Percentiles rank a stretch among this genome's conserved stretches.
Conservation (phyloP, 2,888 invertebrate species). For the Dynastes grantii region DNA sequence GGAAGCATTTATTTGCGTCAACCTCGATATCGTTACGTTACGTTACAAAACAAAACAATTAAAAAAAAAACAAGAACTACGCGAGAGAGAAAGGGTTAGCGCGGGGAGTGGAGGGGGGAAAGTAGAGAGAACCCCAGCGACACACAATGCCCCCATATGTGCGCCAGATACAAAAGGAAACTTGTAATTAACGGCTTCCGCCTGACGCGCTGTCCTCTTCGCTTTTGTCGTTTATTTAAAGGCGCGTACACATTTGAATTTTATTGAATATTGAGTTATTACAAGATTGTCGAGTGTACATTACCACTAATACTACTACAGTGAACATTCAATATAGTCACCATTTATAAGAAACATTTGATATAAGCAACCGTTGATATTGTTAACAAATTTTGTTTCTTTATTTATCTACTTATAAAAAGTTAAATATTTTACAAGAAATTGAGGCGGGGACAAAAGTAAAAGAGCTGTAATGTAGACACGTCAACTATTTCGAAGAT, state of each 20-base stretch:
- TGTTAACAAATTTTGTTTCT: no score
- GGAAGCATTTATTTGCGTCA: not conserved
- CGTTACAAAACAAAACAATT: conserved; percentile 6
- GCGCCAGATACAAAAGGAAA: conserved; percentile 48
- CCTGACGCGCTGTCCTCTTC: conserved; percentile 7
- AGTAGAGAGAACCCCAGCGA: not conserved
- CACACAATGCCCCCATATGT: conserved; percentile 41
- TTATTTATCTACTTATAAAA: no score
- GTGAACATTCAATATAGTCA: no score
- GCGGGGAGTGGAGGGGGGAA: not conserved
- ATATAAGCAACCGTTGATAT: no score
- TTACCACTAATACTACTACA: no score
- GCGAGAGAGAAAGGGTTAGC: no score
- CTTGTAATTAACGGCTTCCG: conserved; percentile 52
- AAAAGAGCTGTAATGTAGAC: no score
- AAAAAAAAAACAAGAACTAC: not conserved
- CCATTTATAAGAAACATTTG: no score
- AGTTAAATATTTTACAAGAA: no score
- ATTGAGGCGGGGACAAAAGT: no score
- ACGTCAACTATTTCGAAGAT: no score
- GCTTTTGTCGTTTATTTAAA: not conserved
- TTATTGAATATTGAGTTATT: not conserved
- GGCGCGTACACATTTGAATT: conserved; percentile 3
- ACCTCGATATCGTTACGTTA: conserved; percentile 28
- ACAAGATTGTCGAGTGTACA: no score